Base-by-base conservation (phyloP, 2,113 vertebrate species). In the Strix aluco region DNA sequence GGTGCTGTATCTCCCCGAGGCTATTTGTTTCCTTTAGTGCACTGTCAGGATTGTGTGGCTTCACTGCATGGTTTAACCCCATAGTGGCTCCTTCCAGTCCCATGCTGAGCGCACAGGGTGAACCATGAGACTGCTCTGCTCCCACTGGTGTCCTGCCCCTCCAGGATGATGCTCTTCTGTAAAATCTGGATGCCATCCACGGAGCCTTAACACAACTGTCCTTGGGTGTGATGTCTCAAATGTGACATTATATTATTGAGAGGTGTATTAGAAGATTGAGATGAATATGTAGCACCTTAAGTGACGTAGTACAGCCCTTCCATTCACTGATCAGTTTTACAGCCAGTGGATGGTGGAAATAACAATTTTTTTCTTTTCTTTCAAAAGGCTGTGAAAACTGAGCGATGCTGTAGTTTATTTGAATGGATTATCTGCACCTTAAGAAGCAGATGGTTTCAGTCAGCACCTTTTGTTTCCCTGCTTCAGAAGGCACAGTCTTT, bases 71-170 rank as follows among this genome's bases (percentile, higher is more conserved):
- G 15, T 52, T 72, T 73, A 55, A 17, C 7, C 6, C 11, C 17
- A 11, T n/a, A 4, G 10, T 26, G 63, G 15, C 29, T 86, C 55
- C 30, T 84, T 47, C 20, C 55, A 47, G 69, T 14, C 40, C 16
- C 1, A 0, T 1, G 1, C 19, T 13, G 30, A 80, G 66, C 0
- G 1, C 11, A 5, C 27, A 14, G 36, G 14, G 20, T 15, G 73
- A 54, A 51, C 11, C 26, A 3, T 9, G 23, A 70, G 46, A 18
- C 21, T 47, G 58, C 29, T 49, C 18, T 32, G 26, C 19, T 81
- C 32, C 42, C 42, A 11, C 36, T 36, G 36, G 23, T 66, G 71
- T 49, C 61, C 62, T 83, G 36, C 22, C 78, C 44, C 16, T 27
- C 8, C 4, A 8, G 38, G 4, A 61, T 29, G 16, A 34, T 59